Evolutionary conservation across 2,797 vertebrate species (phyloP).

Genomic region (Poeciliopsis infans): DNA sequence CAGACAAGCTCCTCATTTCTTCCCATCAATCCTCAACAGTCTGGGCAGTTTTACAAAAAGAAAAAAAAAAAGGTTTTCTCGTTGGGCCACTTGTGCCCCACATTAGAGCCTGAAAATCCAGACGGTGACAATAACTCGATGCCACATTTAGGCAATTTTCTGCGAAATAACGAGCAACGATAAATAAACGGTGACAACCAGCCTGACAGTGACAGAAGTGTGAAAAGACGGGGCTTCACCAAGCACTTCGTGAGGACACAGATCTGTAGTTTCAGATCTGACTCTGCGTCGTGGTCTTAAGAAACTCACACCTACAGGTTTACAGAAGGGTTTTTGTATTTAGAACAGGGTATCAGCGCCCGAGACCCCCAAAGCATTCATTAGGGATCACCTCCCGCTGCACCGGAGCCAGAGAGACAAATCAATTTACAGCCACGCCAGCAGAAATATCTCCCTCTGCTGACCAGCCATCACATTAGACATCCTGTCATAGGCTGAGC

Average conservation of each 20-base stretch:
- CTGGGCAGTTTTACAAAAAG: slow-evolving; percentile 45
- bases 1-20: slow-evolving; percentile 63
- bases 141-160: slow-evolving; percentile 18
- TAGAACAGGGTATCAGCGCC: slow-evolving; percentile 49
- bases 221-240: not conserved
- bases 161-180: slow-evolving; percentile 3
- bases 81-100: slow-evolving; percentile 15
- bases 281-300: slow-evolving; percentile 34
- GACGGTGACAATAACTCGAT: slow-evolving; percentile 22
- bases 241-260: not conserved
- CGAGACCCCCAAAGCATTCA: slow-evolving; percentile 60
- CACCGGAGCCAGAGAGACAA: slow-evolving; percentile 58
- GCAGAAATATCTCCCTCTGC: slow-evolving; percentile 58
- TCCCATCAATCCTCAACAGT: slow-evolving; percentile 55
- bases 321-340: slow-evolving; percentile 49
- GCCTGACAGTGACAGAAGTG: not conserved
- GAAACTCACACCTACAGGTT: slow-evolving; percentile 40
- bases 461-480: slow-evolving; percentile 17
- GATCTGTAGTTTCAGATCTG: slow-evolving; percentile 38
- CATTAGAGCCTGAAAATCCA: slow-evolving; percentile 24
- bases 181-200: not conserved
- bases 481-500: slow-evolving; percentile 43
- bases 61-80: slow-evolving; percentile 7
- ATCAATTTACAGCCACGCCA: slow-evolving; percentile 65
- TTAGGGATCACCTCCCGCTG: slow-evolving; percentile 62